A percentile compares a stretch with the other conserved stretches of the same genome.
Conservation (phyloP, 1,140 invertebrate species). For the Adelges cooleyi region DNA sequence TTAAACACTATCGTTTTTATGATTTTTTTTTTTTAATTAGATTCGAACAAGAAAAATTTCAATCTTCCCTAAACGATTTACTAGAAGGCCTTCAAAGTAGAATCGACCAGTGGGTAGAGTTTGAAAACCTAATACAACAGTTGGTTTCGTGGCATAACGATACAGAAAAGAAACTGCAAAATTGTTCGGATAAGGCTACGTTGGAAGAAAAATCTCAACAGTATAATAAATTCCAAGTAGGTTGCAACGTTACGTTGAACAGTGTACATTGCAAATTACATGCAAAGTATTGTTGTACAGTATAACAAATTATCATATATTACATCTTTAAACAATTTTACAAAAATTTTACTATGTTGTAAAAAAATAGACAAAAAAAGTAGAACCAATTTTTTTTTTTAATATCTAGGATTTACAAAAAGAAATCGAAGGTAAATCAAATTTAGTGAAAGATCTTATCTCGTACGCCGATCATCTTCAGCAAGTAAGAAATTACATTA, state of each 20-base stretch:
- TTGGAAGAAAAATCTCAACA: conserved; percentile 85
- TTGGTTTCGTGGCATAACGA: conserved; percentile 73
- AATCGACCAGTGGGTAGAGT: conserved; percentile 81
- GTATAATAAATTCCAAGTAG: conserved; percentile 77
- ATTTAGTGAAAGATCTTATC: conserved; percentile 59
- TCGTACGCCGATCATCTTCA: conserved; percentile 65
- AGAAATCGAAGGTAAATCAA: conserved; percentile 55
- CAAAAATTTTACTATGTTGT: no score
- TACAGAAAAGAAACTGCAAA: conserved; percentile 75
- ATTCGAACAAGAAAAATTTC: conserved; percentile 71
- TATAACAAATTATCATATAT: no score
- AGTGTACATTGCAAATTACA: no score
- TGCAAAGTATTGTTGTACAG: no score
- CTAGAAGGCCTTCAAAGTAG: conserved; percentile 67
- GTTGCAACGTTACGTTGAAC: no score
- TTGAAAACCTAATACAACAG: conserved; percentile 73
- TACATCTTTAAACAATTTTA: no score
- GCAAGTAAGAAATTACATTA: conserved; percentile 54
- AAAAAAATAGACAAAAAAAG: no score
- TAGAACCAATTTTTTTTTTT: no score
- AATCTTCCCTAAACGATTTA: conserved; percentile 59
- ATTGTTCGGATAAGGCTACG: conserved; percentile 69
- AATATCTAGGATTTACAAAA: conserved; percentile 56
- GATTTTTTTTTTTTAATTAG: conserved; percentile 35
- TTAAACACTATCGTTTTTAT: no score